A percentile compares a stretch with the other conserved stretches of the same genome.
These are phyloP conservation scores for Equus quagga DNA, from an alignment of 2,113 vertebrate species.

Conservation along the genomic window DNA sequence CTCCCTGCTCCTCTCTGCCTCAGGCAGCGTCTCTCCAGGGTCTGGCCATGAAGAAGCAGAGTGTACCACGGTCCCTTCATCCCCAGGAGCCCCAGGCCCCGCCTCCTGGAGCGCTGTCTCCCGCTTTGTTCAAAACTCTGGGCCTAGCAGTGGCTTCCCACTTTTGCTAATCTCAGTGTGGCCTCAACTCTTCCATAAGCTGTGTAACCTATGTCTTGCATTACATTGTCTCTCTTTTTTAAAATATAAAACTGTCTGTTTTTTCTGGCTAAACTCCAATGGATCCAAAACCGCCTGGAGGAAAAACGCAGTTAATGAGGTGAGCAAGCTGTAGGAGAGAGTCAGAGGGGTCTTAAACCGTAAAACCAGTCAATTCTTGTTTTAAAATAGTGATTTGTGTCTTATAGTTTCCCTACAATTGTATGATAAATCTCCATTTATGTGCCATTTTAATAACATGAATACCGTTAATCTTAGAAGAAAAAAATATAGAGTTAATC, in stretches of 20 bases:
- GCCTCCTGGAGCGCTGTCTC: accelerated
- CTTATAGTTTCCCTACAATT: not conserved
- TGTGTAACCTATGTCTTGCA: not conserved
- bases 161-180: not conserved
- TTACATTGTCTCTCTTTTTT: not conserved
- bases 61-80: not conserved
- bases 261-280: not conserved
- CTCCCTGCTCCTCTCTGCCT: not conserved
- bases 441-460: conserved; percentile 2
- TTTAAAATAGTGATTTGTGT: not conserved
- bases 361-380: conserved; percentile 39
- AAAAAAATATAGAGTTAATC: not conserved
- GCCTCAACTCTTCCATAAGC: not conserved
- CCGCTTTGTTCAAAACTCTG: not conserved
- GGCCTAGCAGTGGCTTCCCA: not conserved
- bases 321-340: not conserved
- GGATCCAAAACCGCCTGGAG: not conserved
- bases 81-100: not conserved
- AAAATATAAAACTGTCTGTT: not conserved
- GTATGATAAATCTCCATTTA: not conserved
- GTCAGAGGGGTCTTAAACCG: not conserved
- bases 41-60: not conserved
- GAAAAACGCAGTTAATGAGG: not conserved
- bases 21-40: not conserved
- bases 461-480: conserved; percentile 37